Percentiles rank a stretch among this genome's conserved stretches.
Evolutionary conservation across 2,797 vertebrate species (phyloP).

Genomic region (Cheirogaleus major): DNA sequence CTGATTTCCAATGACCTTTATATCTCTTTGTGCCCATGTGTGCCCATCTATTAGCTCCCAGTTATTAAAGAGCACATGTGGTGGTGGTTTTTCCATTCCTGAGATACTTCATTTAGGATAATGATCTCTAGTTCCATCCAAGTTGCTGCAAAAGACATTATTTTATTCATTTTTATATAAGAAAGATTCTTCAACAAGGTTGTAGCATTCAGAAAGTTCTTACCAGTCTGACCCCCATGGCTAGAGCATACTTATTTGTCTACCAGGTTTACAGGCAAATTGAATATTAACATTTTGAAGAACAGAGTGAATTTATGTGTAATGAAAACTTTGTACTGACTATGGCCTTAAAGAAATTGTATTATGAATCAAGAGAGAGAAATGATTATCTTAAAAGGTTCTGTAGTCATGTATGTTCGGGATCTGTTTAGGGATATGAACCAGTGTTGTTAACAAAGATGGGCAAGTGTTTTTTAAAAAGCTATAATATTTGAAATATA

Average conservation of each 20-base stretch:
- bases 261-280: not conserved
- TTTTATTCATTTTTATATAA: not conserved
- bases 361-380: constrained; percentile 31
- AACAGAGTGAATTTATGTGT: constrained; percentile 44
- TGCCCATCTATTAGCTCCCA: not conserved
- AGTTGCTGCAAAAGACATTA: not conserved
- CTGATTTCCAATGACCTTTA: not conserved
- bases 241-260: not conserved
- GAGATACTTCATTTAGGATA: not conserved
- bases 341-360: not conserved
- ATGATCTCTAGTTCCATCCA: not conserved
- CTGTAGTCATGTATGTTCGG: not conserved
- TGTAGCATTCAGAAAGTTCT: not conserved
- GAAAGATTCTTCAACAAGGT: not conserved
- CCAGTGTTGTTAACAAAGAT: not conserved
- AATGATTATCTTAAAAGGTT: constrained; percentile 30
- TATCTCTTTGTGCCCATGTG: not conserved
- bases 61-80: not conserved
- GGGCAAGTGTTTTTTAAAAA: not conserved
- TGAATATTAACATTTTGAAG: constrained; percentile 33
- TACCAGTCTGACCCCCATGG: not conserved
- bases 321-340: not conserved
- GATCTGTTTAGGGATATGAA: constrained; percentile 8
- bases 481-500: not conserved
- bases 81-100: not conserved